Base-by-base conservation (phyloP, 2,888 invertebrate genomes). In the Eupithecia abbreviata region DNA sequence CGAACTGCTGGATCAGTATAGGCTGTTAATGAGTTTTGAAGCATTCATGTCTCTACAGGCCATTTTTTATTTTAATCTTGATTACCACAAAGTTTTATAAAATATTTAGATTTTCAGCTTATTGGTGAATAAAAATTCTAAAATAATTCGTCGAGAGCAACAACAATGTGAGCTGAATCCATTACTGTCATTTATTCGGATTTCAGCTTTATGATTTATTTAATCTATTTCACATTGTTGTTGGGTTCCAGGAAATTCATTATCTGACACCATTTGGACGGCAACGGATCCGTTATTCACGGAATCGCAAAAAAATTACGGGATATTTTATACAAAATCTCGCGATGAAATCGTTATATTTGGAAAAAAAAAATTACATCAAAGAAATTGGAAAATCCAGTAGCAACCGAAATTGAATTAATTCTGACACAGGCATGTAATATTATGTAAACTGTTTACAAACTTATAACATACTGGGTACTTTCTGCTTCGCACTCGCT, bases 141-240 rank as follows among this genome's bases (percentile, higher is more conserved):
- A 58, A 58, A 58, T 2, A 15, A 15, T 9, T 18, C 7, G 7
- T n/a, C 6, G 6, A 9, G 18, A 4, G 3, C 68, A 74, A 71
- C 77, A 77, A 78, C 75, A 76, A 75, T 77, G 77, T 76, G 72
- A 69, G 58, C 73, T 74, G 49, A 62, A 74, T 76, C 74, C 62
- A 65, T 62, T 74, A n/a, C 72, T 55, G 66, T 71, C 71, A 65
- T 74, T 69, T 71, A 77, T 68, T 69, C 18, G 76, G 80, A 75
- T 75, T 77, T 75, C 18, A 69, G 30, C 43, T 70, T 30, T 71
- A 67, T 79, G 77, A 79, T 80, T 80, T 77, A 81, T 81, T 72
- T 80, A 74, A 77, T 75, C 66, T 70, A 77, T 77, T 74, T 73
- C 71, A 62, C 73, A 72, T 71, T 77, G 75, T 73, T 74, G 72